Evolutionary conservation across 2,113 vertebrate genomes (phyloP).

Genomic region (Petroica traversi): DNA sequence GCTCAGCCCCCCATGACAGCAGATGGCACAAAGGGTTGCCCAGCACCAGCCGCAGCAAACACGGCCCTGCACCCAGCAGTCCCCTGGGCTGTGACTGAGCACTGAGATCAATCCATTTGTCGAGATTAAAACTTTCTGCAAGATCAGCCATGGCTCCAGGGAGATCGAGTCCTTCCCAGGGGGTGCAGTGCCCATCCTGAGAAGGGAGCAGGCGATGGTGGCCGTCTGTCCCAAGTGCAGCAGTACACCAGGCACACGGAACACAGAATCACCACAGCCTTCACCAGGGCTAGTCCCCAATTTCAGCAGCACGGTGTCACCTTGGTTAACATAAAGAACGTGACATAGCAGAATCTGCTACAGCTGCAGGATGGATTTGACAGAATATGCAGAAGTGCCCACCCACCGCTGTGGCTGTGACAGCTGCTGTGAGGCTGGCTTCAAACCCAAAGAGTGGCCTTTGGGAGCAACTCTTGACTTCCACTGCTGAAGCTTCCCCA

Average conservation of each 20-base stretch:
- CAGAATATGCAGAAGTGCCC: neutral
- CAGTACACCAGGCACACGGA: rapidly evolving
- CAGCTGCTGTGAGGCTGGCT: neutral
- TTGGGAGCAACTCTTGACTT: neutral
- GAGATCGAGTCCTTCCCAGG: neutral
- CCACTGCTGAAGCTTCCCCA: neutral
- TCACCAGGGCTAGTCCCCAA: neutral
- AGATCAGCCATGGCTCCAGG: neutral
- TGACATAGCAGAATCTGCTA: neutral
- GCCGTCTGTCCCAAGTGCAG: neutral
- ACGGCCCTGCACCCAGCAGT: neutral
- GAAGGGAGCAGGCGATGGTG: rapidly evolving
- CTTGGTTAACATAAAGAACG: neutral
- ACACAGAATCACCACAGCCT: neutral
- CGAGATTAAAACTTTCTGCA: rapidly evolving
- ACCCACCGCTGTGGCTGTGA: rapidly evolving
- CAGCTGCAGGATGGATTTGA: neutral
- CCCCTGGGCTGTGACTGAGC: neutral
- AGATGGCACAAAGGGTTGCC: neutral
- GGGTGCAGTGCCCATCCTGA: neutral
- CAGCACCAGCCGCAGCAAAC: rapidly evolving
- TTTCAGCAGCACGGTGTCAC: neutral
- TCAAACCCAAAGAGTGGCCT: neutral
- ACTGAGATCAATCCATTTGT: neutral
- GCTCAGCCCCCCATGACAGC: neutral